Conservation (phyloP, 2,797 vertebrate species). For the Cyprinella venusta region DNA sequence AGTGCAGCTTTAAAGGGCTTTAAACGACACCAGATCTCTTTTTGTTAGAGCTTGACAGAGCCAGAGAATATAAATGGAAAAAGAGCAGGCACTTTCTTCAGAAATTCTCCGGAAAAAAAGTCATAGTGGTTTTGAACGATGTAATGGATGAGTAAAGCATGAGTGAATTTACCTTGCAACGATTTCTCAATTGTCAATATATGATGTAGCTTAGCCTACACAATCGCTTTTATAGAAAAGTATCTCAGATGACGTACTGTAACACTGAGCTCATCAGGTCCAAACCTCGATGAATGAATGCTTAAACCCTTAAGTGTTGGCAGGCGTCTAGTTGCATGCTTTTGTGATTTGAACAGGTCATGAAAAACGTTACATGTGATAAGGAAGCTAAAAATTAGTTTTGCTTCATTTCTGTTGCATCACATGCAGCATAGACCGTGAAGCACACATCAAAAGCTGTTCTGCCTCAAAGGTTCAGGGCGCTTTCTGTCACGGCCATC, state of each 20-base stretch:
- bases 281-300: neutral
- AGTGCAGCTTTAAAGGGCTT: too few relatives aligned
- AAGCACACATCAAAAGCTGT: conserved; percentile 11
- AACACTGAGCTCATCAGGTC: conserved; percentile 21
- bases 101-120: neutral
- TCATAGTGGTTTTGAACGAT: neutral
- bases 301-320: conserved; percentile 25
- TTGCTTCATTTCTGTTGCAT: conserved; percentile 4
- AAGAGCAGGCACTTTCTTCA: neutral
- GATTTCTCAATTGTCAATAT: conserved; percentile 5
- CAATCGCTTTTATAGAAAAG: neutral
- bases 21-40: too few relatives aligned
- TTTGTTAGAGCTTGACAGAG: neutral
- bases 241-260: conserved; percentile 30
- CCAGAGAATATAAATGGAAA: neutral
- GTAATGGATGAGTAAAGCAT: neutral
- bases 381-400: conserved; percentile 12
- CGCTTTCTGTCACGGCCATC: conserved; percentile 31
- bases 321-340: neutral
- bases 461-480: neutral
- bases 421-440: neutral
- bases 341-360: neutral
- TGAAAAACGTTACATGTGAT: conserved; percentile 11
- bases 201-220: neutral
- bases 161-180: neutral